A percentile compares a stretch with the other conserved stretches of the same genome.
These are phyloP conservation scores for Oenanthe oenanthe DNA, from an alignment of 2,113 vertebrate species.

Conservation along the genomic window DNA sequence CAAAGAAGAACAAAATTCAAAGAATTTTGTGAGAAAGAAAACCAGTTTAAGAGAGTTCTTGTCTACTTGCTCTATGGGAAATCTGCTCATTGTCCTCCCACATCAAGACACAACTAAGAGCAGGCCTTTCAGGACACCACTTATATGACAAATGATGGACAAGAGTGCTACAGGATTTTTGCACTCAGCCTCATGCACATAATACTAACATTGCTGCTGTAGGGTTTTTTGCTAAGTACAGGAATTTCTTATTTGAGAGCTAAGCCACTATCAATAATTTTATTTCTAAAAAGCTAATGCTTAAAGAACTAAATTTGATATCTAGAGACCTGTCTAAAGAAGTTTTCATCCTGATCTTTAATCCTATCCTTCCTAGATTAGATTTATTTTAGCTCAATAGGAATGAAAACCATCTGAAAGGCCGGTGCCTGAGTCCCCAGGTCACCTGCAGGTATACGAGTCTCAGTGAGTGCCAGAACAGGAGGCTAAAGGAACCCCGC, in stretches of 20 bases:
- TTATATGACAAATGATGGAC: not conserved
- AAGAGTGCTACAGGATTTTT: not conserved
- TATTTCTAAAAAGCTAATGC: not conserved
- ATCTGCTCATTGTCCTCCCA: not conserved
- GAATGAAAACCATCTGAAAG: not conserved
- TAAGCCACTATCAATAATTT: not conserved
- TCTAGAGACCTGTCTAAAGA: not conserved
- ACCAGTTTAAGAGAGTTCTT: not conserved
- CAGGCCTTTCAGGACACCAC: not conserved
- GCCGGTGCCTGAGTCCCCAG: not conserved
- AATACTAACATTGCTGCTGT: not conserved
- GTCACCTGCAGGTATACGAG: not conserved
- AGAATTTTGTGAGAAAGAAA: not conserved
- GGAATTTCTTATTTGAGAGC: not conserved
- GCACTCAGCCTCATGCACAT: not conserved
- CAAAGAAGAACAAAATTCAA: not conserved
- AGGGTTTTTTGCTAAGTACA: rapidly evolving
- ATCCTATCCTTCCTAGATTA: not conserved
- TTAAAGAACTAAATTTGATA: not conserved
- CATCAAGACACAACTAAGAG: not conserved
- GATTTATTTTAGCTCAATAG: not conserved
- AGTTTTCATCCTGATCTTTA: not conserved
- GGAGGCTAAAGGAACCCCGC: not conserved
- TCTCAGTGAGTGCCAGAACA: not conserved
- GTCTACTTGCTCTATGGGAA: not conserved